Evolutionary conservation across 2,888 invertebrate genomes (phyloP).

Genomic region (Drepanosiphum platanoidis): DNA sequence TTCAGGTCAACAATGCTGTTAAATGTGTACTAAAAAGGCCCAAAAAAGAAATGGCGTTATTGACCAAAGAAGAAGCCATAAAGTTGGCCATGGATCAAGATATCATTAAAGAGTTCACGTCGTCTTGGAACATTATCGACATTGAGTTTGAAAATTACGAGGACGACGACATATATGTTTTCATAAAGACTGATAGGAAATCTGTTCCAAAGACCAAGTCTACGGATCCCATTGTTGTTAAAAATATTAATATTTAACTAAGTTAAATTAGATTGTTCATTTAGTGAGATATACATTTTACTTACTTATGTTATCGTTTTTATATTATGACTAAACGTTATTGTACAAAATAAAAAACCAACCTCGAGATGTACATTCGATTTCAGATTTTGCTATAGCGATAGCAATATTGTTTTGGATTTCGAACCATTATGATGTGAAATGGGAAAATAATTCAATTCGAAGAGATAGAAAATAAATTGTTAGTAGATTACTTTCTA

Average conservation of each 20-base stretch:
- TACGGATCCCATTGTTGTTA: slow-evolving; percentile 12
- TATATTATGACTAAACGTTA: too few species aligned
- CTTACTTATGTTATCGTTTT: not conserved
- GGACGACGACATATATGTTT: slow-evolving; percentile 62
- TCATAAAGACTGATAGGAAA: slow-evolving; percentile 63
- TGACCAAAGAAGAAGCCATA: slow-evolving; percentile 71
- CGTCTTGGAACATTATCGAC: slow-evolving; percentile 66
- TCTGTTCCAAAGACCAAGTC: slow-evolving; percentile 22
- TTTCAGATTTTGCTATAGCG: too few species aligned
- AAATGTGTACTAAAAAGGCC: slow-evolving; percentile 70
- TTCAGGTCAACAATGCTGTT: slow-evolving; percentile 70
- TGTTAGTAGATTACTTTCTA: too few species aligned
- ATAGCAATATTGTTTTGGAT: too few species aligned
- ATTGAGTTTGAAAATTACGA: slow-evolving; percentile 64
- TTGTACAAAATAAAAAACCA: too few species aligned
- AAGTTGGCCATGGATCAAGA: slow-evolving; percentile 70
- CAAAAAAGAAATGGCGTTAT: slow-evolving; percentile 69
- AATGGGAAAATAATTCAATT: too few species aligned
- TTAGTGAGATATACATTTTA: not conserved
- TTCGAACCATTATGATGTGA: too few species aligned
- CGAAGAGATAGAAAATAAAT: too few species aligned
- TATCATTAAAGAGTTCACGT: slow-evolving; percentile 67
- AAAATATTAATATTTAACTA: slow-evolving; percentile 34
- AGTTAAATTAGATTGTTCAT: not conserved
- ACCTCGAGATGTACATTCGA: too few species aligned